Base-by-base conservation (phyloP, 2,888 invertebrate genomes). In the Chrysolina oricalcia region DNA sequence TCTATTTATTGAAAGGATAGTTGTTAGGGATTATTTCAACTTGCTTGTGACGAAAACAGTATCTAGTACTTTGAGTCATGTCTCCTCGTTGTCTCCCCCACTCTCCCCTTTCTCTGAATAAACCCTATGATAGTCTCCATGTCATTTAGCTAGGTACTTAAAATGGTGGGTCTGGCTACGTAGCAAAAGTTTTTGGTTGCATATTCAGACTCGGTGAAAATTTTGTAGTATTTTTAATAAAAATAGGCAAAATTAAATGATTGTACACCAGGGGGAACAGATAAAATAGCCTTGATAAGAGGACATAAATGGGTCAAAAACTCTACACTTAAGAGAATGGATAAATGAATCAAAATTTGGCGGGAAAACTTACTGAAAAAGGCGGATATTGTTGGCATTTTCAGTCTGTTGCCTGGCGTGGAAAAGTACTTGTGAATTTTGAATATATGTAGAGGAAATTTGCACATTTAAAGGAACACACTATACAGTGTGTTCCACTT, bases 91-190 rank as follows among this genome's bases (percentile, higher is more conserved):
- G 21, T 35, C 35, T 35, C 35, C 35, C 35, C 35, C 35, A 35
- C 5, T 4, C 35, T 11, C 19, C 21, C 21, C 21, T 21, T 53
- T 21, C 11, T 53, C 13, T 53, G 53, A 23, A 1, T 2, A 21
- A 53, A 21, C 19, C 21, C 53, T 53, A 21, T 21, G 19, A 53
- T 53, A 53, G 53, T 53, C 19, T 23, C 43, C 43, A 17, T 53
- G 53, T 53, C 53, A 21, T 53, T 53, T 53, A 53, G 53, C 21
- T 53, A 53, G 53, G 53, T 53, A 53, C 53, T 53, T 53, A 53
- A 53, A 53, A 53, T 53, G 2, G 21, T 53, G 53, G 21, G 53
- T 5, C 53, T 23, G 53, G 21, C 19, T 23, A 53, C 10, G 21
- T 23, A 53, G 21, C 53, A 11, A 53, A 5, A 9, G 6, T 17